Percentiles rank a stretch among this genome's conserved stretches.
Conservation (phyloP, 2,113 vertebrate species). For the Silurus asotus region DNA sequence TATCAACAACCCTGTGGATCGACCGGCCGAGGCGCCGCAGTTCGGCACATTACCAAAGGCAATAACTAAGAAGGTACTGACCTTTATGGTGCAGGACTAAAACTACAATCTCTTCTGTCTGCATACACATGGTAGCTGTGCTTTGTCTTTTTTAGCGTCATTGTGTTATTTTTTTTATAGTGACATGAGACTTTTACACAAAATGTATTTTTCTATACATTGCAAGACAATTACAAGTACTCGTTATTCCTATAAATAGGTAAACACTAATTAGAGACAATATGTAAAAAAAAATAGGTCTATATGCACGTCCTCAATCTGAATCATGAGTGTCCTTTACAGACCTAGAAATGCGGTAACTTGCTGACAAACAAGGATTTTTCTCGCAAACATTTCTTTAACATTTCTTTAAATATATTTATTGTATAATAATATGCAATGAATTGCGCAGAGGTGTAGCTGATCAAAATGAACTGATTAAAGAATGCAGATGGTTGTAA, state of each 20-base stretch:
- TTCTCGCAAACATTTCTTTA: background rate
- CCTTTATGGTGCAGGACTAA: background rate
- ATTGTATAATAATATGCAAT: background rate
- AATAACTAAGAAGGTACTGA: conserved; percentile 90
- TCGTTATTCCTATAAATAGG: background rate
- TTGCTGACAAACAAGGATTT: background rate
- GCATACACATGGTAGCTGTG: background rate
- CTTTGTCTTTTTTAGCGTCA: background rate
- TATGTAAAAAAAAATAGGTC: background rate
- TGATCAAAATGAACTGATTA: background rate
- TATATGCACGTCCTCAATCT: background rate
- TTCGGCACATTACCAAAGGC: conserved; percentile 94
- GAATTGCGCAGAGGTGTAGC: background rate
- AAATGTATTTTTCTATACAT: background rate
- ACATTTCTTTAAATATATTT: background rate
- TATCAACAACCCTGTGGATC: conserved; percentile 96
- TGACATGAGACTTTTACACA: background rate
- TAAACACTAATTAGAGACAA: background rate
- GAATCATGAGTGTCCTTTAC: background rate
- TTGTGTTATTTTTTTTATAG: background rate
- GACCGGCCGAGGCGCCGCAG: conserved; percentile 85
- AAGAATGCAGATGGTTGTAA: background rate
- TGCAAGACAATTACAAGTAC: background rate
- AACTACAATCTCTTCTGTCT: background rate
- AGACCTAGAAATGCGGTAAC: background rate